Evolutionary conservation across 2,888 invertebrate species (phyloP).

Genomic region (Ischnura elegans): DNA sequence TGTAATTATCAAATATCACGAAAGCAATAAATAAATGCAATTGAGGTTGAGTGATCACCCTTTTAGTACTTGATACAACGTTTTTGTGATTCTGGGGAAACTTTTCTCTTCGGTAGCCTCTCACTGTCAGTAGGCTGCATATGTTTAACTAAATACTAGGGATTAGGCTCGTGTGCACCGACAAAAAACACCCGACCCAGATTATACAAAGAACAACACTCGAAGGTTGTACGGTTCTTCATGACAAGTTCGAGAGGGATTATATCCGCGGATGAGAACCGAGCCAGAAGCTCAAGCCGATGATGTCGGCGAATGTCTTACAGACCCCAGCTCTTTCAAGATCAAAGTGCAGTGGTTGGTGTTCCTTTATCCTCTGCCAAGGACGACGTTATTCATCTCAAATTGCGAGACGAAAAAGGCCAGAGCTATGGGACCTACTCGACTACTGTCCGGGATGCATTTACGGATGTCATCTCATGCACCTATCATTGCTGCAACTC

Average conservation of each 20-base stretch:
- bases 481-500: neutral
- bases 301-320: conserved; percentile 16
- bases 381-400: conserved; percentile 14
- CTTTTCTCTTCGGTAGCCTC: no score
- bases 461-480: neutral
- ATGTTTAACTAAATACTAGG: neutral
- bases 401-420: neutral
- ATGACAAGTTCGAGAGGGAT: neutral
- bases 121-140: no score
- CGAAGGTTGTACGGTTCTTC: conserved; percentile 1
- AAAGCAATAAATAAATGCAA: no score
- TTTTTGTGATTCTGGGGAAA: no score
- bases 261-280: neutral
- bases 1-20: no score
- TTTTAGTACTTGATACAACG: no score
- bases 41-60: no score
- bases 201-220: neutral
- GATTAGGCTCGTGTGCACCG: neutral
- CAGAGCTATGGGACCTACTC: conserved; percentile 1
- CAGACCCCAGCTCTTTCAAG: conserved; percentile 2
- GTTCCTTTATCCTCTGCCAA: conserved; percentile 41
- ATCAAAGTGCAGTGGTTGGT: conserved; percentile 5
- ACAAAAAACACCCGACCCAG: neutral
- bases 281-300: neutral
- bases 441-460: neutral